Conservation (phyloP, 2,888 invertebrate species). For the Polymixis flavicincta region DNA sequence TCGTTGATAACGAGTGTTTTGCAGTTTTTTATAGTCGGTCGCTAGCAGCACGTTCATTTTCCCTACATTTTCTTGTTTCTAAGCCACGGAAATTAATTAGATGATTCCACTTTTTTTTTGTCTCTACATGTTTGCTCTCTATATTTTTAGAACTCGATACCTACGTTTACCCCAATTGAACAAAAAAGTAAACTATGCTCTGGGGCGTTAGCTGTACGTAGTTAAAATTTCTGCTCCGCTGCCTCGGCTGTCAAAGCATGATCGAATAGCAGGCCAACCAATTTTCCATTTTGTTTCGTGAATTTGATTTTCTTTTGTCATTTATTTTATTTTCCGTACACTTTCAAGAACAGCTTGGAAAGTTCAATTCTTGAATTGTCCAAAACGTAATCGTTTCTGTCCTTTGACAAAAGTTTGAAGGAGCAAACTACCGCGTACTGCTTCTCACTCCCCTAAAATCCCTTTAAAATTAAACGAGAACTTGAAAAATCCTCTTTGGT, state of each 20-base stretch:
- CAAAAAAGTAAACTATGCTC: conserved; percentile 26
- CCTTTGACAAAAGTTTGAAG: conserved; percentile 57
- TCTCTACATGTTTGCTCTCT: not conserved
- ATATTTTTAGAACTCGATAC: conserved; percentile 19
- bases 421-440: conserved; percentile 45
- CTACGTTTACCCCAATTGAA: conserved; percentile 25
- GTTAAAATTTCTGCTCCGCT: conserved; percentile 46
- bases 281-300: conserved; percentile 41
- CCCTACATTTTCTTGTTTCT: conserved; percentile 2
- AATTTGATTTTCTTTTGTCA: conserved; percentile 23
- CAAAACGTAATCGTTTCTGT: conserved; percentile 45
- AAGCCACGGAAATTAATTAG: conserved; percentile 9
- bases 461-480: conserved; percentile 62
- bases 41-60: conserved; percentile 24
- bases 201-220: conserved; percentile 32
- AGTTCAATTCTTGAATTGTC: conserved; percentile 40
- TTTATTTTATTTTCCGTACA: conserved; percentile 34
- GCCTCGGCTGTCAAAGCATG: conserved; percentile 43
- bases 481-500: conserved; percentile 59
- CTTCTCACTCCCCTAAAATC: conserved; percentile 48
- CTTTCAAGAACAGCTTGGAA: conserved; percentile 25
- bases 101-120: not conserved
- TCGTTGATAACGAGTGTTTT: conserved; percentile 48
- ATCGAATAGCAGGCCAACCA: conserved; percentile 44
- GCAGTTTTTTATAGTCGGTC: conserved; percentile 33